These are phyloP conservation scores for Galagoides demidoff DNA, from an alignment of 2,797 vertebrate species.

Conservation along the genomic window DNA sequence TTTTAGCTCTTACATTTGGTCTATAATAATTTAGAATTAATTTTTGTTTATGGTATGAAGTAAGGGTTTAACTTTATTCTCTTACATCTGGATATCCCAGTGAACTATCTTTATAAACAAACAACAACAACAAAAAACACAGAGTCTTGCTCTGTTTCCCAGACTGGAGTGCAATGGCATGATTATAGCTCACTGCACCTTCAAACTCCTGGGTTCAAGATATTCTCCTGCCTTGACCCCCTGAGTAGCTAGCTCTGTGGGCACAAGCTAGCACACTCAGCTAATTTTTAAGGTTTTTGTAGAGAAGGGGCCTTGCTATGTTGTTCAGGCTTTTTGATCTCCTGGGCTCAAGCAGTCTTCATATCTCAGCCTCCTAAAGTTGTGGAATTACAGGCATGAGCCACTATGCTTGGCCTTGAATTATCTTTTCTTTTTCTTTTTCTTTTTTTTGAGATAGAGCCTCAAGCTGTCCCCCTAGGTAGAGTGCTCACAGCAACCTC, in stretches of 20 bases:
- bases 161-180: too few relatives aligned
- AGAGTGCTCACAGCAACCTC: too few relatives aligned
- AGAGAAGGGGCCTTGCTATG: too few relatives aligned
- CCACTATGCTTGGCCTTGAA: not conserved
- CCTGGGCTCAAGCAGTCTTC: not conserved
- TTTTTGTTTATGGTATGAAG: not conserved
- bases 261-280: too few relatives aligned
- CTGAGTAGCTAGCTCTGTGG: too few relatives aligned
- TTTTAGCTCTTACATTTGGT: not conserved
- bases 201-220: too few relatives aligned
- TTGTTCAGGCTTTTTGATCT: not conserved
- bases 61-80: conserved; percentile 11
- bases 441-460: too few relatives aligned
- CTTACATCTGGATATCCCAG: not conserved
- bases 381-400: not conserved
- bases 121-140: not conserved
- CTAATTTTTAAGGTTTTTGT: too few relatives aligned
- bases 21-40: not conserved
- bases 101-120: not conserved
- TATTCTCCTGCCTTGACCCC: too few relatives aligned
- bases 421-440: not conserved
- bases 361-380: not conserved
- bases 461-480: too few relatives aligned
- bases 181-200: too few relatives aligned
- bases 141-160: not conserved